Evolutionary conservation across 37 sponge, comb jelly and placozoan genomes (phyloP), one percentile per base, ranked within the genome.

Genomic region (Mnemiopsis leidyi): DNA sequence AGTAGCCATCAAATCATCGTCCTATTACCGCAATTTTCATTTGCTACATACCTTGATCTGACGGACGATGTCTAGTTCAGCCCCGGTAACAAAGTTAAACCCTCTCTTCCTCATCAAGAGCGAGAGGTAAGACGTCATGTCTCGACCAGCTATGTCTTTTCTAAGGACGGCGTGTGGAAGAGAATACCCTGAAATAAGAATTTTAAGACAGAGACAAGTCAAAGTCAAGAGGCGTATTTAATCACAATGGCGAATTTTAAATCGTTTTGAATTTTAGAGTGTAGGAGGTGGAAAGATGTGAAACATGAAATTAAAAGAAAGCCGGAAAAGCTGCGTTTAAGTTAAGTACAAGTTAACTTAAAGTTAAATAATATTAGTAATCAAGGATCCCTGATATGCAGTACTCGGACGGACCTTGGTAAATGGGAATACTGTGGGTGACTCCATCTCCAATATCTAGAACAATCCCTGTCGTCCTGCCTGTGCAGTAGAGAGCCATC

Each of bases 101-200:
- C 75, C 75, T 29, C 75, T 13, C 75, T 71, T 5, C 23, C 75
- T 13, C 30, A 71, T 23, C 30, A 71, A 28, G 3, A 71, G 5
- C 5, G 75, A 23, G 25, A 71, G 75, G 23, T 71, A 71, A 23
- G 25, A 23, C 2, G 75, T 71, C 30, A 71, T 23, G 30, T 71
- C 75, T 71, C 75, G 5, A 23, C 75, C 75, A 3, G 75, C 75
- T 28, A 71, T 29, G 30, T 71, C 23, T 24, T 71, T 71, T 71
- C 75, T 23, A 3, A 71, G 75, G 2, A 71, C 75, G 2, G 75
- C 75, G 75, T 71, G 75, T 5, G 75, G 75, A 5, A 71, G 23
- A 5, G 75, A 71, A 71, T 71, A 71, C 5, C 75, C 75, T 71
- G n/a, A n/a, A n/a, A n/a, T n/a, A n/a, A n/a, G n/a, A n/a, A n/a